phyloP scores from a whole-genome alignment of 2,888 invertebrate species.

The Dynastes grantii region DNA sequence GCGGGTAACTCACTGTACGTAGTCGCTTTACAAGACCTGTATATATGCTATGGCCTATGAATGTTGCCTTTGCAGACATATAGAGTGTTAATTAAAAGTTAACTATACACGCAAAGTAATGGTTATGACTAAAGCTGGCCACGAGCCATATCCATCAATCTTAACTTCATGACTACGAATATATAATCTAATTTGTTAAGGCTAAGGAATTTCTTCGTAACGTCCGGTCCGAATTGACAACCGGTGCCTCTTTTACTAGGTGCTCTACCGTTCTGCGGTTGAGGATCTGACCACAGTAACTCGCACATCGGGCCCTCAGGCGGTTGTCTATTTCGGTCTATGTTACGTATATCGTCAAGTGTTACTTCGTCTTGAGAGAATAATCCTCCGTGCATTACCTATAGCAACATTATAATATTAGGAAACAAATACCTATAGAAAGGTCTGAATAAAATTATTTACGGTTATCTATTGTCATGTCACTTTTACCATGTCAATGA shows the following conservation, averaged over 20 bases:
- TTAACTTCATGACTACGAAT: slow-evolving; percentile 99
- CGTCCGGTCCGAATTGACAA: slow-evolving; percentile 98
- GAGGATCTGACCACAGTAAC: slow-evolving; percentile 98
- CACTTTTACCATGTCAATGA: no score
- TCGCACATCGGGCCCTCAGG: slow-evolving; percentile 99
- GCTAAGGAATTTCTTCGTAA: slow-evolving; percentile 89
- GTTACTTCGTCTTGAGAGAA: slow-evolving; percentile 95
- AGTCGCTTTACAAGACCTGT: no score
- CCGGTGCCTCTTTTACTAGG: slow-evolving; percentile 98
- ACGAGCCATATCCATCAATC: slow-evolving; percentile 96
- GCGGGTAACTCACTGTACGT: no score
- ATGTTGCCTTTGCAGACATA: no score
- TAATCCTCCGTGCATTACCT: slow-evolving; percentile 98
- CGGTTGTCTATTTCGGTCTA: slow-evolving; percentile 95
- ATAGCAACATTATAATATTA: slow-evolving; percentile 26
- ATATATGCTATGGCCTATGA: no score
- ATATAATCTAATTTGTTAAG: slow-evolving; percentile 93
- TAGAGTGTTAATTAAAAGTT: no score
- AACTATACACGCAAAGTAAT: no score
- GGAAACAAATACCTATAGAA: no score
- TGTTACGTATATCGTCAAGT: slow-evolving; percentile 91
- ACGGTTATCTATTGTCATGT: no score
- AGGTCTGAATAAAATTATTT: no score
- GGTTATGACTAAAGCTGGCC: slow-evolving; percentile 59
- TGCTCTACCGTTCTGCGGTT: slow-evolving; percentile 88